Conservation (phyloP, 2,113 vertebrate species). For the Oryzias curvinotus region DNA sequence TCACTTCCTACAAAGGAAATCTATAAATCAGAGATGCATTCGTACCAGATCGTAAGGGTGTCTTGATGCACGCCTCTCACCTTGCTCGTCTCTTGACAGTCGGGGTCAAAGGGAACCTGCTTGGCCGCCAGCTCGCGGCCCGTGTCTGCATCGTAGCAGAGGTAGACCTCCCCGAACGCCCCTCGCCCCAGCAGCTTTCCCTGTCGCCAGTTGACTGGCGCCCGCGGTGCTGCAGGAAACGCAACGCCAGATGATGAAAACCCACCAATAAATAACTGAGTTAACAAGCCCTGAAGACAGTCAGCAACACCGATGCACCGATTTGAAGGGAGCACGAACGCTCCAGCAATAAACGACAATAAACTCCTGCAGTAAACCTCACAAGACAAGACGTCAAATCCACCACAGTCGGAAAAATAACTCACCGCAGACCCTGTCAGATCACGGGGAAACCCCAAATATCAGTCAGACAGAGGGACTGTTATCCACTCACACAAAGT, state of each 20-base stretch:
- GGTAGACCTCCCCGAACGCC: slow-evolving; percentile 90
- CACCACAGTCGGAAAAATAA: slow-evolving; percentile 42
- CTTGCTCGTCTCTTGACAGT: slow-evolving; percentile 90
- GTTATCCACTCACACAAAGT: slow-evolving; percentile 6
- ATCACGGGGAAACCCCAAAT: slow-evolving; percentile 37
- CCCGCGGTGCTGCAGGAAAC: slow-evolving; percentile 79
- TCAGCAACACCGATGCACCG: slow-evolving; percentile 26
- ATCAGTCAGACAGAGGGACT: slow-evolving; percentile 39
- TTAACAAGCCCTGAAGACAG: slow-evolving; percentile 31
- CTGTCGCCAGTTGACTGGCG: slow-evolving; percentile 90
- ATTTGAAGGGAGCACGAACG: slow-evolving; percentile 28
- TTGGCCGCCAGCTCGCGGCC: slow-evolving; percentile 90
- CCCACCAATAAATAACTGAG: slow-evolving; percentile 28
- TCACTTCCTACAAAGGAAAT: slow-evolving; percentile 81
- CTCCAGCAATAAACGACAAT: slow-evolving; percentile 13
- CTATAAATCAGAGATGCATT: neutral
- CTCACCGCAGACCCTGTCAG: slow-evolving; percentile 43
- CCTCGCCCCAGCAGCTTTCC: slow-evolving; percentile 89
- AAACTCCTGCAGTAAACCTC: slow-evolving; percentile 24
- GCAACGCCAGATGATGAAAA: slow-evolving; percentile 48
- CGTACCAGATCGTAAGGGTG: slow-evolving; percentile 5
- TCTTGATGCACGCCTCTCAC: slow-evolving; percentile 57
- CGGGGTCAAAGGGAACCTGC: slow-evolving; percentile 89
- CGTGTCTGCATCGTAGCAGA: slow-evolving; percentile 89
- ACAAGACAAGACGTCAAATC: slow-evolving; percentile 41